Percentiles rank a stretch among this genome's conserved stretches.
These are phyloP conservation scores for Pygoscelis adeliae DNA, from an alignment of 2,113 vertebrate genomes.

Conservation along the genomic window DNA sequence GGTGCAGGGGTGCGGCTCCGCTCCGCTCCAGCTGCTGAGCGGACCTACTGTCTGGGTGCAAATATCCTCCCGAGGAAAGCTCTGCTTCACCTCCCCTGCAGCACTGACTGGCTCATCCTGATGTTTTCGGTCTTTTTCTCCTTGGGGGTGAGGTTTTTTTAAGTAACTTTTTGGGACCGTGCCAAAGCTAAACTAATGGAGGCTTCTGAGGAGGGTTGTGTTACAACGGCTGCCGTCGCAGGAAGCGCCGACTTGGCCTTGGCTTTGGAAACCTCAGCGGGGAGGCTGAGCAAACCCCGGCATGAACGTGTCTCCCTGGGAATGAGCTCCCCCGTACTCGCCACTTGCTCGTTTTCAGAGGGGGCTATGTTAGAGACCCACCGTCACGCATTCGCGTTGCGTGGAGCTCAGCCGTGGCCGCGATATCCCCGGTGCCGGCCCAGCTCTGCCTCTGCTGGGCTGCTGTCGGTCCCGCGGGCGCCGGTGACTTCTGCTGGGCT, in stretches of 20 bases:
- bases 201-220: neutral
- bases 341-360: neutral
- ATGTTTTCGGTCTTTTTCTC: neutral
- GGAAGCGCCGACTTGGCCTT: rapidly evolving
- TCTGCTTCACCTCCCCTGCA: neutral
- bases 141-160: neutral
- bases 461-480: rapidly evolving
- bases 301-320: neutral
- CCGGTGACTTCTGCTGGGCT: neutral
- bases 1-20: rapidly evolving
- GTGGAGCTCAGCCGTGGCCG: rapidly evolving
- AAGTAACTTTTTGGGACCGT: too few species aligned
- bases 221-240: rapidly evolving
- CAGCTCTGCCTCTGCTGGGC: neutral
- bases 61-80: neutral
- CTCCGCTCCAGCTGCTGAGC: rapidly evolving
- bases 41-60: neutral
- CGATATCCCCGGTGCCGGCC: rapidly evolving
- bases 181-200: neutral
- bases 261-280: too few species aligned
- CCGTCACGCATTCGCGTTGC: rapidly evolving
- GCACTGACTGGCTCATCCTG: neutral
- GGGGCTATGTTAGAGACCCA: neutral
- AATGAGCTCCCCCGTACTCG: neutral
- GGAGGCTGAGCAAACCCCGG: neutral